Base-by-base conservation (phyloP, 2,113 vertebrate genomes). In the Vulpes vulpes region DNA sequence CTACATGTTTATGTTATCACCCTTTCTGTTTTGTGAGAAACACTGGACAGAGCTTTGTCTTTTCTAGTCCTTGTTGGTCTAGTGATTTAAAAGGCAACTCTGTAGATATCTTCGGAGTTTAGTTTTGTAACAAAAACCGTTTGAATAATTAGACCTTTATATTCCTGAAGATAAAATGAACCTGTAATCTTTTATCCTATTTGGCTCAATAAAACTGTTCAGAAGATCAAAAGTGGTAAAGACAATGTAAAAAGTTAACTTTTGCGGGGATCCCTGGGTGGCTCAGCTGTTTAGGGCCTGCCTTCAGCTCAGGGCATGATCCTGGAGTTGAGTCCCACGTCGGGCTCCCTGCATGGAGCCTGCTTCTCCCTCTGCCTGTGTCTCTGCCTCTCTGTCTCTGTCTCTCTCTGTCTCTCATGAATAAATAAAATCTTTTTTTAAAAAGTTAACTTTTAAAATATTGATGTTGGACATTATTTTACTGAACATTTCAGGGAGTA, bases 51-150 rank as follows among this genome's bases (percentile, higher is more conserved):
- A 98, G 98, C 98, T 99, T 99, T 98, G 98, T 99, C 98, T 99
- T 99, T 99, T 99, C 98, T 99, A 99, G 99, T 98, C 98, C 98
- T 99, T 99, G 98, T 98, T 99, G 99, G 98, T 99, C 99, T 99
- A 99, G 98, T 99, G 99, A 99, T 98, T 98, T 98, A 95, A 97
- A 96, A 94, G 80, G 60, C 95, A 94, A 98, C 98, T 99, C 98
- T 98, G 98, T 98, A 98, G 98, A 98, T 98, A 98, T 97, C 98
- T 98, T 97, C 98, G 98, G 98, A 99, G 98, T 98, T 99, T 99
- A 99, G 99, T 99, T 99, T 99, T 99, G 98, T 98, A 98, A 98
- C 98, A 98, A 98, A 97, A 97, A 85, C 95, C 97, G 95, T 99
- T 99, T 99, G 98, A 98, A 98, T 99, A 99, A 99, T 98, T 99